Base-by-base conservation (phyloP, 2,797 vertebrate species). In the Sebastes aleutianus region DNA sequence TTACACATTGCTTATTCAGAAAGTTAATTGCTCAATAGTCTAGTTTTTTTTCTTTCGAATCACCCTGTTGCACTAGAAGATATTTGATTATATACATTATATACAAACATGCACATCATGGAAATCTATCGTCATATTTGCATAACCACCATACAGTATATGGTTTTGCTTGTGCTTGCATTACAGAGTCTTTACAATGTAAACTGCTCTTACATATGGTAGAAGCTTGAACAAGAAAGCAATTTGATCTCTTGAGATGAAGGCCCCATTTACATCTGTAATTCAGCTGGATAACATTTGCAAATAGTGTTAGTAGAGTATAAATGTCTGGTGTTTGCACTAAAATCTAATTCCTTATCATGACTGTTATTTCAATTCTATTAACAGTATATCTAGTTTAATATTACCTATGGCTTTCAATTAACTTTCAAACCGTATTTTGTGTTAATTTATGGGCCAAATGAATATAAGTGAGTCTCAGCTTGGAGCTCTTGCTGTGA, bases 41-140 rank as follows among this genome's bases (percentile, higher is more conserved):
- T 24, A 20, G 3, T 65, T 39, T 65, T 79, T 81, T 90, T 90
- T 56, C 39, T 80, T 81, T 84, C 69, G 82, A 89, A 91, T 88
- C 76, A 91, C 92, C 92, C 91, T 94, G 90, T 93, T 92, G 85
- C 85, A 78, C 85, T 93, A 91, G 83, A 93, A 93, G 84, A 92
- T 78, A 87, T 93, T 94, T 87, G 16, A 90, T 70, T 95, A 96
- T 95, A 69, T 95, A 96, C 95, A 96, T 2, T 95, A 95, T 95
- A 64, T 95, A 96, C 93, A 96, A 84, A 93, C 85, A 91, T 90
- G 90, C 88, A 80, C 76, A 53, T 53, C 50, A 53, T 53, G 50
- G 50, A 9, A 53, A 18, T 47, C 43, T 47, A 47, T 47, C 80
- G 63, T 83, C 76, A 88, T 91, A 79, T 92, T 88, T 93, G 84